Evolutionary conservation across 1,140 invertebrate species (phyloP), one percentile per base, ranked within the genome.

Genomic region (Drosophila funebris): DNA sequence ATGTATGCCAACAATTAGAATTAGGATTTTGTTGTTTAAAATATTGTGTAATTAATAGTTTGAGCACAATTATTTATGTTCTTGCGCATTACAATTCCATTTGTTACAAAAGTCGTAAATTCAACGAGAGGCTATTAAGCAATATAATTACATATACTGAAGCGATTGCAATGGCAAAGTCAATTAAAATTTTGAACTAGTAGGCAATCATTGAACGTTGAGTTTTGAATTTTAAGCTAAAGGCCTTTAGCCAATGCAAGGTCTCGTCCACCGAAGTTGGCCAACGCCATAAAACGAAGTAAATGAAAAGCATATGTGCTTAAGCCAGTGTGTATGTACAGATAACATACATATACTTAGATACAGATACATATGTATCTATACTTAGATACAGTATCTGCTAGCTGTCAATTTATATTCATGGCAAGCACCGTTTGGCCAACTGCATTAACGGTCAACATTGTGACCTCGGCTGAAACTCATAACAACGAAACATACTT

Each of bases 221-320:
- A 37, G 56, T 68, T 58, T 85, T 62, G 48, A 75, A 68, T 73
- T 52, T 60, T 61, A 66, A 69, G 68, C 77, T 61, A 63, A 62
- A 56, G 48, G 60, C 71, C 43, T 61, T 31, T 9, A 31, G 29
- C 33, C 39, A 57, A 52, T 44, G 70, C 82, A 87, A 87, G 82
- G 81, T 85, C 81, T 85, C 63, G 82, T 81, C 58, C 69, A 46
- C 50, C 73, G 57, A 80, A 64, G 81, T 85, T 85, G 77, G 83
- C 63, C 56, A 87, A 78, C 46, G 43, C 70, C 83, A 77, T 75
- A 74, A 82, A 87, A 60, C 68, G 43, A 61, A 78, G 58, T 69
- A 72, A 57, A 41, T 73, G 64, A 61, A 62, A 68, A 62, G 31
- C 52, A 56, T 36, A 60, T 27, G 24, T 29, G 27, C 29, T 18